These are phyloP conservation scores for Oryzaephilus surinamensis DNA, from an alignment of 1,140 invertebrate species.

Conservation along the genomic window DNA sequence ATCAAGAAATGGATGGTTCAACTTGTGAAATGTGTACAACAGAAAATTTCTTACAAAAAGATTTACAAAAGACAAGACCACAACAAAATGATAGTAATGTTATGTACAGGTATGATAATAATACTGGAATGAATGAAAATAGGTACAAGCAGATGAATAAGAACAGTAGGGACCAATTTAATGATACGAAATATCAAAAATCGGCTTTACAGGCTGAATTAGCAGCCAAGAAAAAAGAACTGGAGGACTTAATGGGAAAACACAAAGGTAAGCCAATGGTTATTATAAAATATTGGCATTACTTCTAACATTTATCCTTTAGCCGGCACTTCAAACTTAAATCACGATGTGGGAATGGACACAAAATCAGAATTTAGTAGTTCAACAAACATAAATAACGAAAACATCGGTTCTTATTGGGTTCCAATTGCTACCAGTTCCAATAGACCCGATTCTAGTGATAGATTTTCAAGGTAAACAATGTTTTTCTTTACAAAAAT, in stretches of 20 bases:
- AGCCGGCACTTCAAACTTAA: constrained; percentile 31
- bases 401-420: constrained; percentile 5
- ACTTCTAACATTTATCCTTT: constrained; percentile 5
- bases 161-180: constrained; percentile 19
- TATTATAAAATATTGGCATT: not conserved
- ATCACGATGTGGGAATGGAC: constrained; percentile 28
- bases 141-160: constrained; percentile 29
- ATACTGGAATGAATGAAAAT: constrained; percentile 6
- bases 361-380: constrained; percentile 27
- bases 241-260: constrained; percentile 39
- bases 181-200: constrained; percentile 21
- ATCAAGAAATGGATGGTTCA: constrained; percentile 19
- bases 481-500: not conserved
- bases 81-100: constrained; percentile 10
- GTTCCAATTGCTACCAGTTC: constrained; percentile 5
- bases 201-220: constrained; percentile 29
- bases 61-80: constrained; percentile 19
- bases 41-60: constrained; percentile 31
- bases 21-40: constrained; percentile 24
- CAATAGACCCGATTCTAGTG: constrained; percentile 15
- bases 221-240: constrained; percentile 34
- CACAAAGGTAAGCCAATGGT: constrained; percentile 31
- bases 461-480: constrained; percentile 25
- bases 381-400: constrained; percentile 11
- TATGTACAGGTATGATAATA: constrained; percentile 8